phyloP scores from a whole-genome alignment of 2,797 vertebrate genomes.

The Pempheris klunzingeri region DNA sequence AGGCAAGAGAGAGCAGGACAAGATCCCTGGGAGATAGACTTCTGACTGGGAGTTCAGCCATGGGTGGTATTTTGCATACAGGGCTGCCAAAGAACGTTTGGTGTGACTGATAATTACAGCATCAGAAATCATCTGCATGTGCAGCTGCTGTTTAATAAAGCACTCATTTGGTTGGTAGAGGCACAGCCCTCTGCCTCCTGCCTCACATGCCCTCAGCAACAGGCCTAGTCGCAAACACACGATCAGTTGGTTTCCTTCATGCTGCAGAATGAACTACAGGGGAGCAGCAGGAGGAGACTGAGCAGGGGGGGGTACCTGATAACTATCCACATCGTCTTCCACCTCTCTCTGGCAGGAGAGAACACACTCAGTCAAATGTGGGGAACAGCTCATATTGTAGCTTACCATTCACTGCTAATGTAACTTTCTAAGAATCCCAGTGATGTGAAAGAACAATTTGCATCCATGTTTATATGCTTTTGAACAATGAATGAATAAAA shows the following conservation, averaged over 20 bases:
- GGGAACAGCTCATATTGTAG: constrained; percentile 56
- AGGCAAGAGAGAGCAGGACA: constrained; percentile 41
- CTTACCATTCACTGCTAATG: constrained; percentile 4
- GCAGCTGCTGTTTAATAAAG: constrained; percentile 74
- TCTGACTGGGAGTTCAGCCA: constrained; percentile 53
- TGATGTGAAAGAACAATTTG: not conserved
- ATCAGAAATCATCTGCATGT: constrained; percentile 62
- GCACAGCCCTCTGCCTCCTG: constrained; percentile 49
- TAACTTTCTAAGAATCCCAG: constrained; percentile 16
- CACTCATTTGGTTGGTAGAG: constrained; percentile 56
- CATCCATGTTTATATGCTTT: not conserved
- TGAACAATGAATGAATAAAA: not conserved
- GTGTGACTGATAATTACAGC: constrained; percentile 66
- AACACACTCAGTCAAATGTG: constrained; percentile 91
- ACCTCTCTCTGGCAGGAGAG: constrained; percentile 96
- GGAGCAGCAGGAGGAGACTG: constrained; percentile 81
- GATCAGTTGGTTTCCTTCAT: constrained; percentile 90
- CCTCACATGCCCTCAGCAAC: constrained; percentile 62
- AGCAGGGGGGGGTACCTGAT: constrained; percentile 97
- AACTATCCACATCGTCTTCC: constrained; percentile 99
- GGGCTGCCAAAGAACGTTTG: constrained; percentile 51
- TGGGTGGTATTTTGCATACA: constrained; percentile 55
- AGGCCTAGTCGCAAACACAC: constrained; percentile 73
- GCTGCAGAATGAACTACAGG: constrained; percentile 82
- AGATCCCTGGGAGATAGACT: constrained; percentile 52